Evolutionary conservation across 1,140 invertebrate genomes (phyloP).

Genomic region (Apocrypta bakeri): DNA sequence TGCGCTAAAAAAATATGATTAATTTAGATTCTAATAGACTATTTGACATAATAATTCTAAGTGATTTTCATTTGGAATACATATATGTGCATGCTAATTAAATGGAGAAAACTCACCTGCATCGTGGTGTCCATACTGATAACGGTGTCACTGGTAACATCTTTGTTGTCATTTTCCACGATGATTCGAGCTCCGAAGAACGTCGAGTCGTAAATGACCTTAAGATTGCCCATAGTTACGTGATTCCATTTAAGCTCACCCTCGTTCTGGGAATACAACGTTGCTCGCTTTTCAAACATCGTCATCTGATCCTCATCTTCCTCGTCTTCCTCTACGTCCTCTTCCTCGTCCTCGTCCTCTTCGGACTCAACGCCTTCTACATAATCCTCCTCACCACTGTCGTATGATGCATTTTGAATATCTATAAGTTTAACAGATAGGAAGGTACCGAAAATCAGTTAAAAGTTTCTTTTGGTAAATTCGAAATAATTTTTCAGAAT

Average conservation of each 20-base stretch:
- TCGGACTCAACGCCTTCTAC: conserved; percentile 58
- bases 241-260: conserved; percentile 57
- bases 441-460: not conserved
- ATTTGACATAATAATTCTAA: no score
- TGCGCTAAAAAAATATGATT: conserved; percentile 60
- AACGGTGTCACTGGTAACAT: conserved; percentile 73
- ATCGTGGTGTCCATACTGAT: conserved; percentile 73
- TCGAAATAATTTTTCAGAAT: not conserved
- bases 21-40: conserved; percentile 28
- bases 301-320: conserved; percentile 62
- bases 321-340: conserved; percentile 47
- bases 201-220: conserved; percentile 75
- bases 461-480: not conserved
- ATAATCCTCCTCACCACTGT: not conserved
- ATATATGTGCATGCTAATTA: no score
- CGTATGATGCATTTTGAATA: conserved; percentile 3
- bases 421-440: not conserved
- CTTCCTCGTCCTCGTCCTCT: conserved; percentile 62
- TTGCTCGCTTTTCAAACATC: conserved; percentile 71
- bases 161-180: conserved; percentile 67
- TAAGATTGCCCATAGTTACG: conserved; percentile 70
- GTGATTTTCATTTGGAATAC: no score
- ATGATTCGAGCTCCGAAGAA: conserved; percentile 71
- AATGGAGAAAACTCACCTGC: conserved; percentile 58
- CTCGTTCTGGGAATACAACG: conserved; percentile 52